Evolutionary conservation across 2,113 vertebrate genomes (phyloP), one percentile per base, ranked within the genome.

Genomic region (Smithornis capensis): DNA sequence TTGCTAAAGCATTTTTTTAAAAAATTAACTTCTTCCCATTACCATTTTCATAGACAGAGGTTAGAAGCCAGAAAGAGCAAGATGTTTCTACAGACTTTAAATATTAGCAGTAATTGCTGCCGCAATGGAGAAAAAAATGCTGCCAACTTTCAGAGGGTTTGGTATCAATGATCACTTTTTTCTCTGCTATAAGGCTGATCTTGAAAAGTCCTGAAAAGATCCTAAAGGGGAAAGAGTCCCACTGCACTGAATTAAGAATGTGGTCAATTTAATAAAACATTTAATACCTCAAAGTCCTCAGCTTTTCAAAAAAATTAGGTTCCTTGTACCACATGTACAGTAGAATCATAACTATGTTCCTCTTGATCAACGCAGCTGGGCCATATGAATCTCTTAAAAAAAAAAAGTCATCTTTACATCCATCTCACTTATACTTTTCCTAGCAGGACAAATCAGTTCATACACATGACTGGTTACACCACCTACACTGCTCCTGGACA

Each of bases 1-100:
- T 70, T 91, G n/a, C 78, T 77, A 63, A 92, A 90, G 69, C 12
- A 27, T 89, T 92, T 81, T 74, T 87, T 88, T 75, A 84, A 84
- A n/a, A 76, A 82, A 87, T 94, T 82, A 76, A 91, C 71, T 78
- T 80, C 31, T 89, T 94, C 38, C 87, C 57, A 24, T 86, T 76
- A 62, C 74, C 40, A 59, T 81, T 88, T 96, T 75, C 64, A 83
- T 76, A 91, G 93, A 78, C n/a, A 83, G 55, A 80, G n/a, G 29
- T 83, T 94, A 80, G 44, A 76, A 91, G 52, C 24, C 63, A n/a
- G 40, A 38, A 77, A 85, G 45, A 35, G 60, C 44, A 79, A 67
- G 50, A 95, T 37, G 71, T 56, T 94, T 80, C 59, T 63, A 53
- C 73, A 88, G 6, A 28, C 19, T 70, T 74, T 71, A 85, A 87